Conservation (phyloP, 2,113 vertebrate species). For the Pandion haliaetus region DNA sequence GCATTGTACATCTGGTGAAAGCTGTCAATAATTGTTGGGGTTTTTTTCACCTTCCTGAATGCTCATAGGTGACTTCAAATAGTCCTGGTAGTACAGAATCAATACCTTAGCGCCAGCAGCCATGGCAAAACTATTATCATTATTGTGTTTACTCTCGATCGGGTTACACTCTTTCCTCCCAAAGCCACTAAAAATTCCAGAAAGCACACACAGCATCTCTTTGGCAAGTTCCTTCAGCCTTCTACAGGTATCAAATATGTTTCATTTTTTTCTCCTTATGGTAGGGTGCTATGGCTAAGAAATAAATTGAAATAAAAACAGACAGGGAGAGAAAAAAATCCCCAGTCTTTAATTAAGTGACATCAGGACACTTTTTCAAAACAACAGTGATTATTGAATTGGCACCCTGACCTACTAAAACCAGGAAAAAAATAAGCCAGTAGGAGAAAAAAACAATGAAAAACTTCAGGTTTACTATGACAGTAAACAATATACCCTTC, state of each 20-base stretch:
- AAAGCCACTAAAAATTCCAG: constrained; percentile 54
- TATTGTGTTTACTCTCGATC: constrained; percentile 61
- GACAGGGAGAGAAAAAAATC: neutral
- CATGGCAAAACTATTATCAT: constrained; percentile 53
- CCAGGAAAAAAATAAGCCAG: neutral
- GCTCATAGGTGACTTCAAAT: constrained; percentile 70
- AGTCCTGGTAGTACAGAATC: constrained; percentile 66
- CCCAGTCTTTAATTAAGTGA: constrained; percentile 7
- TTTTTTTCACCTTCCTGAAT: constrained; percentile 38
- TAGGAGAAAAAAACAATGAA: neutral
- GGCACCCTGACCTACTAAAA: neutral
- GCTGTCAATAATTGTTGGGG: constrained; percentile 29
- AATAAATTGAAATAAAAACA: constrained; percentile 28
- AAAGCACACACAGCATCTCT: neutral
- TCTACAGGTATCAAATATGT: neutral
- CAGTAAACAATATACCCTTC: neutral
- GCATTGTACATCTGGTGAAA: constrained; percentile 40
- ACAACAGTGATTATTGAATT: neutral
- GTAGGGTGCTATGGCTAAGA: neutral
- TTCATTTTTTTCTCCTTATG: constrained; percentile 18
- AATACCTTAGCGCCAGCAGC: constrained; percentile 67
- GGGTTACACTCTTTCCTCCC: constrained; percentile 53
- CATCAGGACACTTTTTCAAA: neutral
- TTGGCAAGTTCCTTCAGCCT: neutral
- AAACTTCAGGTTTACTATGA: neutral